Evolutionary conservation across 2,888 invertebrate genomes (phyloP), one percentile per base, ranked within the genome.

Genomic region (Neuroscelio doddi): DNA sequence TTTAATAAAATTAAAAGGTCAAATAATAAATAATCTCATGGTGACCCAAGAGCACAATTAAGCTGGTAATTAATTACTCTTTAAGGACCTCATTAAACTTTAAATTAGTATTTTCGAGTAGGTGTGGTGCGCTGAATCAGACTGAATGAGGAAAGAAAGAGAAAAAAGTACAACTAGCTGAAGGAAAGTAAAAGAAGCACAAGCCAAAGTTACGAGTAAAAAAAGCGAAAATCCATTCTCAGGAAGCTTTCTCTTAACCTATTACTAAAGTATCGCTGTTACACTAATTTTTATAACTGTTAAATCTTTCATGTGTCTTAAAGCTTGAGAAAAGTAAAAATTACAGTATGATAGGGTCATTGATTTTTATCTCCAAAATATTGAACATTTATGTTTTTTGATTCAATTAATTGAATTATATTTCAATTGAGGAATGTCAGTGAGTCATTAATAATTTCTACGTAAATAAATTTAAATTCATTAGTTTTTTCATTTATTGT

Each of bases 21-120:
- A n/a, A n/a, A n/a, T 12, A 32, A 4, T 32, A 32, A 32, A 32
- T 32, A 32, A 32, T 12, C 10, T 12, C 32, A 12, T 12, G 12
- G 32, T 12, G 32, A 12, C 32, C 32, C 47, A 36, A 44, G 47
- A 24, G 36, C 34, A 29, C 17, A 47, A 59, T 59, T 65, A 47
- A 49, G 39, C 30, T 41, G 42, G 55, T 69, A 72, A 72, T 73
- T 73, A 73, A 72, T 73, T 68, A 49, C 52, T 58, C 69, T 58
- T 46, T 56, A 55, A 58, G 67, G 63, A 68, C 59, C 61, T 69
- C 67, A 69, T 71, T 73, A 71, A 73, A 73, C 68, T 73, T 73
- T 72, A 73, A 72, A 72, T 73, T 71, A 72, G 66, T 69, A 69
- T 71, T 59, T 62, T 62, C 56, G 32, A 32, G 32, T 32, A 32